Conservation (phyloP, 2,797 vertebrate species). For the Alcedo quadribrachys region DNA sequence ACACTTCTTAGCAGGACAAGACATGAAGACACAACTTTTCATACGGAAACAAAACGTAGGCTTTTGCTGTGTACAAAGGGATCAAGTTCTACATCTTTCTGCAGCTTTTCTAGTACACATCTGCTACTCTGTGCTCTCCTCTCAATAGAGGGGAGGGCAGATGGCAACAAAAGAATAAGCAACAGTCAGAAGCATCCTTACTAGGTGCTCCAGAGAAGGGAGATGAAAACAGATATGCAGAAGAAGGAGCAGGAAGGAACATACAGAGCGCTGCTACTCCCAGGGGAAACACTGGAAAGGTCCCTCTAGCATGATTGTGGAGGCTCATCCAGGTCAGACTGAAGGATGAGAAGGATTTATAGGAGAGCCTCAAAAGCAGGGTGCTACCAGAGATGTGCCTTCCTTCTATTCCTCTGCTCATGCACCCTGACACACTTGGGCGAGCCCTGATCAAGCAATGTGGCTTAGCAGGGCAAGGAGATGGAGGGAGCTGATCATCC, state of each 20-base stretch:
- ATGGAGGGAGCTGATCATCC: too few relatives aligned
- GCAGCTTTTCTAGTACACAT: neutral
- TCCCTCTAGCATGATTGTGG: neutral
- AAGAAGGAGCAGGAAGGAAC: neutral
- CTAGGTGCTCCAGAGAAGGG: neutral
- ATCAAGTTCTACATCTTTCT: neutral
- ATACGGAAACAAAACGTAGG: neutral
- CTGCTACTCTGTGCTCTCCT: neutral
- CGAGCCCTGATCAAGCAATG: accelerated
- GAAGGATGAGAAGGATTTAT: neutral
- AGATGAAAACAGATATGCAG: neutral
- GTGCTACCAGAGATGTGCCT: neutral
- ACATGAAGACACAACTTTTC: neutral
- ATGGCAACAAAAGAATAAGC: neutral
- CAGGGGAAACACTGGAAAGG: neutral
- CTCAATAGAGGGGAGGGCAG: neutral
- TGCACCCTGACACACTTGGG: neutral
- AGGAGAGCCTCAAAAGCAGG: neutral
- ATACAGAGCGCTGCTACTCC: neutral
- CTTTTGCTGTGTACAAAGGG: neutral
- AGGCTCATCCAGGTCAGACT: neutral
- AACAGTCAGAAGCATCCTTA: neutral
- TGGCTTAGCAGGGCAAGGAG: accelerated
- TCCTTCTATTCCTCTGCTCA: accelerated
- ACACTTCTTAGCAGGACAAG: neutral